Evolutionary conservation across 2,113 vertebrate species (phyloP), one percentile per base, ranked within the genome.

Genomic region (Podilymbus podiceps): DNA sequence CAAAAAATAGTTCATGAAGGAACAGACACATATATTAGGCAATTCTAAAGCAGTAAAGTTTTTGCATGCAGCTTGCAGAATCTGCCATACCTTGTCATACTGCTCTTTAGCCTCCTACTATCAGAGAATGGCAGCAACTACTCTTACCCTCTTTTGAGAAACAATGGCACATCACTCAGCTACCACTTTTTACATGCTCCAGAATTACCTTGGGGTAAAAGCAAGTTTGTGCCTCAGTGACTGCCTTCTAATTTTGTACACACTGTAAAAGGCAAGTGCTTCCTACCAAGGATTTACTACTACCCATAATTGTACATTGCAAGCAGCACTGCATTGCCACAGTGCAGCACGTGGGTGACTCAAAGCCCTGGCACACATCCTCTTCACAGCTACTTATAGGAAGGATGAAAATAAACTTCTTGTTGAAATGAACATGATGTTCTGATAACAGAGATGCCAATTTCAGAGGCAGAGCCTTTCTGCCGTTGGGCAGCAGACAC

Each of bases 351-450:
- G 89, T 74, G 87, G 77, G 87, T 87, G 97, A 97, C 78, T 97
- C 87, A 94, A 96, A 93, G 89, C 82, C 84, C 89, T 96, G 96
- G 92, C 96, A 88, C 88, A 85, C 23, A 59, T 73, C 56, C 49
- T 83, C 52, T 87, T 94, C 80, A 81, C 69, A 88, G 82, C 85
- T 87, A 93, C 96, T 96, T 96, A 95, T 78, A 78, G 94, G 92
- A 89, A 93, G 50, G 89, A 94, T 97, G 82, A 93, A 97, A 97
- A 97, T 97, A 97, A 95, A 89, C 80, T 84, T 75, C 87, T 91
- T 42, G 80, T 83, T 80, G 83, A 93, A 93, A 92, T 58, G 96
- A 94, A 95, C 93, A 93, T 33, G 71, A 86, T 96, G 95, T 97
- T 93, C 96, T 86, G 79, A 73, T 88, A 97, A 96, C 31, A 96